Evolutionary conservation across 2,797 vertebrate species (phyloP).

Genomic region (Neopelma chrysocephalum): DNA sequence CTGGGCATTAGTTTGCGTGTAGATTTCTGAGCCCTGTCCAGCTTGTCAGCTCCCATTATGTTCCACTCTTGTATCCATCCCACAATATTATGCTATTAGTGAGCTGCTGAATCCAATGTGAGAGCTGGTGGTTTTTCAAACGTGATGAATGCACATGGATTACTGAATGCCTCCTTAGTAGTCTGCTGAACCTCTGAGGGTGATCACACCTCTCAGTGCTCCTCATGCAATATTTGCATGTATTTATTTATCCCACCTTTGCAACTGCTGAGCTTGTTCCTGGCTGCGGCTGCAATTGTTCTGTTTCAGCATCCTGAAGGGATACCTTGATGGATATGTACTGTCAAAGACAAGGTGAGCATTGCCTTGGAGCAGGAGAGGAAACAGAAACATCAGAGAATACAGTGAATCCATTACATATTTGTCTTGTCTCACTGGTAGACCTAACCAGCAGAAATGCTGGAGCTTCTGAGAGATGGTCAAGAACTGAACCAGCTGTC

Average conservation of each 20-base stretch:
- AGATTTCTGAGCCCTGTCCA: conserved; percentile 71
- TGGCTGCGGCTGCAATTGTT: background rate
- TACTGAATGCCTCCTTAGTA: background rate
- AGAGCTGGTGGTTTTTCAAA: background rate
- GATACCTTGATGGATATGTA: background rate
- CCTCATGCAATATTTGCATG: background rate
- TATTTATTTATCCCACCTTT: background rate
- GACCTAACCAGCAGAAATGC: background rate
- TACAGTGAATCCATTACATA: background rate
- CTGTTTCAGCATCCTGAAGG: background rate
- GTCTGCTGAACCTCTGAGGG: background rate
- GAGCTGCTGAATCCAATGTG: conserved; percentile 1
- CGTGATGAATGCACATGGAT: background rate
- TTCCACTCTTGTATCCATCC: conserved; percentile 67
- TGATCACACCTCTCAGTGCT: background rate
- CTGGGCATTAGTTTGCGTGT: conserved; percentile 81
- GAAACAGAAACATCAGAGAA: conserved; percentile 10
- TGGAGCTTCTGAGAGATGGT: background rate
- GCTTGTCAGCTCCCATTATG: conserved; percentile 87
- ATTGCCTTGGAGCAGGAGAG: background rate
- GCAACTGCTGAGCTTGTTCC: background rate
- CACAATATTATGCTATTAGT: background rate
- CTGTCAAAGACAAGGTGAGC: conserved; percentile 5
- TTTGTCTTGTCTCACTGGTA: background rate
- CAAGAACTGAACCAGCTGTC: background rate